Conservation (phyloP, 2,113 vertebrate species). For the Caranx ignobilis region DNA sequence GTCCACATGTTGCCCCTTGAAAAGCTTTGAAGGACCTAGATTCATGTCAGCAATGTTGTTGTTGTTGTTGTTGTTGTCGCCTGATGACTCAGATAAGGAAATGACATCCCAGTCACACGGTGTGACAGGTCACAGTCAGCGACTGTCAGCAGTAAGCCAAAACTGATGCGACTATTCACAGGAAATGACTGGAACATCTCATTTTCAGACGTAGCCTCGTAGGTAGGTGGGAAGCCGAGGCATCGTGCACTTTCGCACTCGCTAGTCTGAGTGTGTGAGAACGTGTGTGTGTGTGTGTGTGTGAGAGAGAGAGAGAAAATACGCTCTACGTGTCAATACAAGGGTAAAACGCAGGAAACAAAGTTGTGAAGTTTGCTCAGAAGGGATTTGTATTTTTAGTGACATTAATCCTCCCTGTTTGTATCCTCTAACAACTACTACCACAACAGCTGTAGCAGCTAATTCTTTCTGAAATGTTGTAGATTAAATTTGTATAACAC, state of each 20-base stretch:
- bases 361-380: slow-evolving; percentile 34
- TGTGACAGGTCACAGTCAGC: slow-evolving; percentile 44
- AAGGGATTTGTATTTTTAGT: slow-evolving; percentile 45
- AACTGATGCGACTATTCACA: slow-evolving; percentile 63
- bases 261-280: slow-evolving; percentile 1
- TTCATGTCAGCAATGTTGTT: background rate
- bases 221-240: slow-evolving; percentile 19
- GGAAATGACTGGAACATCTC: slow-evolving; percentile 58
- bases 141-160: slow-evolving; percentile 48
- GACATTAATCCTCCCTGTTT: slow-evolving; percentile 54
- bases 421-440: slow-evolving; percentile 31
- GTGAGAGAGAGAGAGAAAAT: slow-evolving; percentile 16
- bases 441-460: slow-evolving; percentile 31
- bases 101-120: slow-evolving; percentile 53
- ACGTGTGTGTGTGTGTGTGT: slow-evolving; percentile 4
- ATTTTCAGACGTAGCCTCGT: slow-evolving; percentile 44
- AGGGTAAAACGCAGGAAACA: slow-evolving; percentile 22
- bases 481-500: slow-evolving; percentile 28
- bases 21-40: background rate
- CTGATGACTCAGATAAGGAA: slow-evolving; percentile 48
- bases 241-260: slow-evolving; percentile 29
- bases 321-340: slow-evolving; percentile 25
- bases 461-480: slow-evolving; percentile 6
- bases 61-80: slow-evolving; percentile 7
- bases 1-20: too few relatives aligned